Evolutionary conservation across 53 echinoderm and acorn worm genomes (phyloP), one percentile per base, ranked within the genome.

Genomic region (Apostichopus leukothele): DNA sequence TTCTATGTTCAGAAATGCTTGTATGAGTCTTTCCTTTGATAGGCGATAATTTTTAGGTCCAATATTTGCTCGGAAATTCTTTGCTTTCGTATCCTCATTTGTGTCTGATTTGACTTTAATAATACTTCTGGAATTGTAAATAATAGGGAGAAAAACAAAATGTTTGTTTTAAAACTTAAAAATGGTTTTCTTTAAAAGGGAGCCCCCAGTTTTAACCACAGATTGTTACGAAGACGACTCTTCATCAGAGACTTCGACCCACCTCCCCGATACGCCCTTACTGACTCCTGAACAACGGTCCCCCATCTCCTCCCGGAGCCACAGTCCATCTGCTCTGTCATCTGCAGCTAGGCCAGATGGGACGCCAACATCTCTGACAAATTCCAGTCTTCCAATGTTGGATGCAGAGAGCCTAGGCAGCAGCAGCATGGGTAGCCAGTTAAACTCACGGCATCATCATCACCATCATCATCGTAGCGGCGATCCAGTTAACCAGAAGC

Each of bases 121-220:
- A 9, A 57, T 57, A 1, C 57, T 57, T 57, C 57, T 57, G 57
- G 57, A 9, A 7, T 57, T 57, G 1, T 57, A 57, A 57, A 57
- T 57, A 1, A 57, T 9, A 57, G 57, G 55, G 18, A 18, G 18
- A 71, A 3, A 16, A 71, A 21, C 13, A 71, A 71, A 71, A 71
- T 16, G 18, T 13, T 68, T 71, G 20, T 71, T 71, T 71, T 39
- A 39, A 39, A 39, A 71, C 71, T 16, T 19, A 13, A n/a, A 71
- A 18, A 71, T 71, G 71, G 88, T 88, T 88, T 88, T 55, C 75
- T 21, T 78, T 78, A 20, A 60, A 90, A 96, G 96, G 89, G 96
- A 96, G 79, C 95, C 94, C 76, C 96, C 96, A 57, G 91, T 89
- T 60, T 91, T 96, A 79, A 96, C 93, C 76, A 96, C 96, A 83